Evolutionary conservation across 2,888 invertebrate species (phyloP), one percentile per base, ranked within the genome.

Genomic region (Lapara coniferarum): DNA sequence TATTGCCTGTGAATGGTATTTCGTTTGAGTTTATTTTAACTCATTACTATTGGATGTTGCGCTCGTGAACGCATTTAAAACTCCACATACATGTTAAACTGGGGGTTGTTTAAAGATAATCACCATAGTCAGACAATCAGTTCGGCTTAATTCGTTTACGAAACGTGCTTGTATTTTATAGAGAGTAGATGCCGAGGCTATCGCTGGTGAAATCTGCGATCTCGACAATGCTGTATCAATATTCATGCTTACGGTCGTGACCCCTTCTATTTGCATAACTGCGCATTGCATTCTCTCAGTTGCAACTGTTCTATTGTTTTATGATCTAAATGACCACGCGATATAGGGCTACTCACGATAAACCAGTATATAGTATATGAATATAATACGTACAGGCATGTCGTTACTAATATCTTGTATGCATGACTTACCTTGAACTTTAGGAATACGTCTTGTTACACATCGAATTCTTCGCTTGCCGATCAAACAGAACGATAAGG

Each of bases 251-350:
- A 85, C 89, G 92, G 92, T 91, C 92, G 91, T 90, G 93, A 92
- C 92, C 92, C 80, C 84, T 75, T 77, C 86, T 88, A 93, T 93
- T 93, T 92, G 92, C 93, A 93, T 93, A 91, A 89, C 91, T 89
- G 91, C 89, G 89, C 89, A 88, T 86, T 89, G 89, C 92, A 90
- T 92, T 91, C 89, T 85, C 89, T 85, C 81, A 81, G 83, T 81
- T 87, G 91, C 91, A 91, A 90, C 92, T 89, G 92, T 91, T 90
- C 91, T 91, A 93, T 93, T 92, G 92, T 92, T 91, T 92, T 92
- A 93, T 92, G 92, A 91, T 92, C 93, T 89, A 92, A 92, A 92
- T 93, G 92, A 93, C 92, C 92, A 88, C 85, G 87, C 89, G 89
- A 90, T 90, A 87, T 88, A 83, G 87, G 83, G 84, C 84, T 81